phyloP scores from a whole-genome alignment of 2,797 vertebrate species.

The Acestrorhynchus altus region DNA sequence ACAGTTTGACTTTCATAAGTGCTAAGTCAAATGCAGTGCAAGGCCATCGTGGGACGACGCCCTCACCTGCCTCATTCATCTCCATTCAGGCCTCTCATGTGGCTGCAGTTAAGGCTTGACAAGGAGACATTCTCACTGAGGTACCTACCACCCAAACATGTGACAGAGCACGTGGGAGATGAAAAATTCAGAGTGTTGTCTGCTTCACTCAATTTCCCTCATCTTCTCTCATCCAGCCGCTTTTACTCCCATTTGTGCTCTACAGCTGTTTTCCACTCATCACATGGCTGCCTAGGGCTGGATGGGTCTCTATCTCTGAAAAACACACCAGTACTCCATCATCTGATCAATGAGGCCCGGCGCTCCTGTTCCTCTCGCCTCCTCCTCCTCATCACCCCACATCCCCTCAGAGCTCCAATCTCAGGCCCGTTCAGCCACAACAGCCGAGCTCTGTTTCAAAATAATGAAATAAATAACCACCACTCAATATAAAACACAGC shows the following conservation, averaged over 20 bases:
- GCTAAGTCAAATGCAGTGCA: conserved; percentile 30
- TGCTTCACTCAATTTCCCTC: conserved; percentile 12
- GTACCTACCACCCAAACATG: background rate
- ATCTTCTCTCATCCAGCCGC: background rate
- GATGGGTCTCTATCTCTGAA: conserved; percentile 48
- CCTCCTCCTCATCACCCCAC: conserved; percentile 30
- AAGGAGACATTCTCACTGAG: background rate
- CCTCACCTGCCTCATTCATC: conserved; percentile 15
- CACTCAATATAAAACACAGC: conserved; percentile 35
- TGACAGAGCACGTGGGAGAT: background rate
- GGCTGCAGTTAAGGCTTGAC: background rate
- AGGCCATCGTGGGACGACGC: conserved; percentile 9
- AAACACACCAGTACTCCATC: conserved; percentile 62
- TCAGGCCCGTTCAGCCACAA: conserved; percentile 32
- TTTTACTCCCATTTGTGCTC: conserved; percentile 20
- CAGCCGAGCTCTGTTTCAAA: conserved; percentile 28
- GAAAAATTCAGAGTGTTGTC: background rate
- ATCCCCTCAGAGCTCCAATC: conserved; percentile 31
- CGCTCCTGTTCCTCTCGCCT: conserved; percentile 57
- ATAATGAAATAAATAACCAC: conserved; percentile 50
- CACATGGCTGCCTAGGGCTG: conserved; percentile 23
- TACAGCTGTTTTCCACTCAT: conserved; percentile 42
- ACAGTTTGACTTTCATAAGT: conserved; percentile 56
- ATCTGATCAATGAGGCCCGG: conserved; percentile 67
- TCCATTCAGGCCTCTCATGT: background rate